Percentiles rank a stretch among this genome's conserved stretches.
These are phyloP conservation scores for Hofmannophila pseudospretella DNA, from an alignment of 2,888 invertebrate genomes.

Conservation along the genomic window DNA sequence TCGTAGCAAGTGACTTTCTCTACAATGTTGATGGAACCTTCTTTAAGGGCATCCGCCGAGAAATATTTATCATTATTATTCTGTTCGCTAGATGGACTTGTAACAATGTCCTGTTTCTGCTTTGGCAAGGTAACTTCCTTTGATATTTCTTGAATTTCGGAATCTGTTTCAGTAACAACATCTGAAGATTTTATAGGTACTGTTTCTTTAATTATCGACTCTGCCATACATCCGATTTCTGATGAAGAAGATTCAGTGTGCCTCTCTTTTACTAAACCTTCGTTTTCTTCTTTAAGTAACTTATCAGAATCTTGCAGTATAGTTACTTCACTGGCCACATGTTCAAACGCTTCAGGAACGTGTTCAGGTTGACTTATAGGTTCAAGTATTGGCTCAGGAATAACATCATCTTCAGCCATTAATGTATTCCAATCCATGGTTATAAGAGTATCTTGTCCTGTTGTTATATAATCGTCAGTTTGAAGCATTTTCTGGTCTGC, in stretches of 20 bases:
- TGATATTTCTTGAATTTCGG: not conserved
- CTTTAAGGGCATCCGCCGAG: constrained; percentile 36
- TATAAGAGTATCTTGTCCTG: constrained; percentile 24
- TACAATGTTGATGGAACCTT: constrained; percentile 43
- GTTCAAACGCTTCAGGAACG: constrained; percentile 24
- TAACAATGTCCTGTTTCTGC: constrained; percentile 16
- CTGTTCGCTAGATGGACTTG: constrained; percentile 44
- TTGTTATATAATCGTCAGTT: not conserved
- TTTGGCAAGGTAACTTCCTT: not conserved
- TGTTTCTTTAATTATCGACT: too few species aligned
- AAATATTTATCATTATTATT: constrained; percentile 65
- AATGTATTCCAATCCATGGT: constrained; percentile 64
- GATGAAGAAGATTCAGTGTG: not conserved
- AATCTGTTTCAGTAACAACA: not conserved
- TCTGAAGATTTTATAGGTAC: not conserved
- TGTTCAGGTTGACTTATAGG: constrained; percentile 29
- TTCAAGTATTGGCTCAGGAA: constrained; percentile 34
- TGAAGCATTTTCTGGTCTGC: not conserved
- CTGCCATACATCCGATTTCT: not conserved
- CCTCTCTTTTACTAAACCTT: not conserved
- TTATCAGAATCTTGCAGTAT: constrained; percentile 44
- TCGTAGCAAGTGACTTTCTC: constrained; percentile 50
- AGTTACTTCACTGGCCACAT: constrained; percentile 62
- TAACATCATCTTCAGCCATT: constrained; percentile 57
- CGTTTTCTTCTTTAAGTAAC: constrained; percentile 6